Base-by-base conservation (phyloP, 1,140 invertebrate species). In the Psix sp. region DNA sequence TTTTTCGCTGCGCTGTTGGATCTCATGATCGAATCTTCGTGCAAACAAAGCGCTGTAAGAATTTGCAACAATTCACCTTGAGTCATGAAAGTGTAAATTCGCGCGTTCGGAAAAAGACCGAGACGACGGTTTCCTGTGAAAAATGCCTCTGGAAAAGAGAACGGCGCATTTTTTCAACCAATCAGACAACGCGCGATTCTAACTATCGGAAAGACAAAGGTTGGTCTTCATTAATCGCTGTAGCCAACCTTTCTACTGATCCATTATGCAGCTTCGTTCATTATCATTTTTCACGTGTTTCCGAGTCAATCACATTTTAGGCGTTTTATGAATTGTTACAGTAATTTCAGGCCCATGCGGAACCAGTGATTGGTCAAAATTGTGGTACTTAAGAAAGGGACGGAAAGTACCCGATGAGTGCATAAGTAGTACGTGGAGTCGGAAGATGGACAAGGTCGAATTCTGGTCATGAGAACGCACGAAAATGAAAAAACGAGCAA, bases 81-180 rank as follows among this genome's bases (percentile, higher is more conserved):
- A 60, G 48, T 60, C 65, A 68, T 52, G 65, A 68, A 68, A 60
- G 65, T 68, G 45, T 68, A 49, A 52, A 68, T 31, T 60, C 46
- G 65, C 49, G 52, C 49, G 46, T 43, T 67, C 62, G 65, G 40
- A 68, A 57, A 68, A 68, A 57, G 54, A 60, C 39, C 16, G 65
- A 39, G 39, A 54, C 40, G 63, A 40, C 13, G 36, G 29, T 48
- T 67, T 54, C 42, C 52, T 48, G 62, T 29, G 51, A 56, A 56
- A 66, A 66, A 66, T 21, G 20, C 15, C n/a, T 14, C 11, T 20
- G 48, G 43, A 54, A 65, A 65, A 38, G 31, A 52, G 36, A 52
- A 51, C 38, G 29, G 18, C 17, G 1, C 0, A 17, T 33, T 56
- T 43, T 52, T 36, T 24, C 13, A 21, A 48, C 29, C n/a, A 21